Percentiles rank a stretch among this genome's conserved stretches.
Conservation (phyloP, 2,888 invertebrate species). For the Serripes groenlandicus region DNA sequence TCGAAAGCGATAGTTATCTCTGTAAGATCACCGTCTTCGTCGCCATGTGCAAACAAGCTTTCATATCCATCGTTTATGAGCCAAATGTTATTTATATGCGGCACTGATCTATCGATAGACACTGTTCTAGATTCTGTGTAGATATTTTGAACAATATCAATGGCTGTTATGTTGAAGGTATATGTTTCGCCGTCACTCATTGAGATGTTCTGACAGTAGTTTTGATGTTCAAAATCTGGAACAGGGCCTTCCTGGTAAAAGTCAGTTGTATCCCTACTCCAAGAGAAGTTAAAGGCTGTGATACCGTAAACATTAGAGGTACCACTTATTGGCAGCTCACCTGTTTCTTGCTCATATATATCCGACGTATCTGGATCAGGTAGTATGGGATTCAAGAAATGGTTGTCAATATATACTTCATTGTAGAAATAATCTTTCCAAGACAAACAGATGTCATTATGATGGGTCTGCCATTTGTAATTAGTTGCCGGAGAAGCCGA, state of each 20-base stretch:
- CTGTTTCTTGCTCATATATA: slow-evolving; percentile 64
- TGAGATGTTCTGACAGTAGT: slow-evolving; percentile 25
- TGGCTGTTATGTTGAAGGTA: slow-evolving; percentile 51
- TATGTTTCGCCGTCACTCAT: slow-evolving; percentile 64
- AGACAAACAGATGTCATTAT: slow-evolving; percentile 50
- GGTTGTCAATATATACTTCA: slow-evolving; percentile 33
- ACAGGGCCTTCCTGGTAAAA: not conserved
- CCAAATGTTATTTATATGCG: slow-evolving; percentile 65
- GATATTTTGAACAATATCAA: slow-evolving; percentile 64
- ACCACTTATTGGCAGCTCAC: slow-evolving; percentile 56
- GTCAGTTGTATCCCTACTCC: not conserved
- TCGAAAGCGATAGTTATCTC: slow-evolving; percentile 64
- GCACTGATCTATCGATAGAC: slow-evolving; percentile 64
- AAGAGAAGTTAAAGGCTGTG: slow-evolving; percentile 35
- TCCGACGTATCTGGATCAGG: slow-evolving; percentile 37
- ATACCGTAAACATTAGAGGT: slow-evolving; percentile 69
- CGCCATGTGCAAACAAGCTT: slow-evolving; percentile 61
- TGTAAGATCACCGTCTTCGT: slow-evolving; percentile 65
- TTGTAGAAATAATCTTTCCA: slow-evolving; percentile 69
- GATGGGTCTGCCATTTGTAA: slow-evolving; percentile 68
- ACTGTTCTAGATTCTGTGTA: slow-evolving; percentile 50
- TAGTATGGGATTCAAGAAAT: slow-evolving; percentile 53
- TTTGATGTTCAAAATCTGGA: slow-evolving; percentile 37
- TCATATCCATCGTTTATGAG: slow-evolving; percentile 60
- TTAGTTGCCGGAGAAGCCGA: slow-evolving; percentile 55